Percentiles rank a stretch among this genome's conserved stretches.
These are phyloP conservation scores for Cyclargus thomasi DNA, from an alignment of 1,140 invertebrate species.

Conservation along the genomic window DNA sequence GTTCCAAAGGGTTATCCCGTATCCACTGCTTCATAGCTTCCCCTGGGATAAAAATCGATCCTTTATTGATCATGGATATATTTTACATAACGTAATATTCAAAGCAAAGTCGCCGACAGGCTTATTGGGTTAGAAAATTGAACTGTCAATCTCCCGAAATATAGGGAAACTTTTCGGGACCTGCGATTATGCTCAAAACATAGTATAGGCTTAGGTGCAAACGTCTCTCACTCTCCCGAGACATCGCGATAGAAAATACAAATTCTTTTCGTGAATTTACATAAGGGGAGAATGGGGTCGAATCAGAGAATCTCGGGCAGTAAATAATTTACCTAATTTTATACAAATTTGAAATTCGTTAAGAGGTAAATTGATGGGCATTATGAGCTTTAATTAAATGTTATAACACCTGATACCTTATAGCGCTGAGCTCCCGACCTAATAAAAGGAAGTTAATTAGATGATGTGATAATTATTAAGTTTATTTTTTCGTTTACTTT, in stretches of 20 bases:
- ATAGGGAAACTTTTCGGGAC: background rate
- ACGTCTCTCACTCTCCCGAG: background rate
- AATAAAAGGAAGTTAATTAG: background rate
- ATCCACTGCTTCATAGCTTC: too few species aligned
- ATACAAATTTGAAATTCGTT: background rate
- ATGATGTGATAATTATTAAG: background rate
- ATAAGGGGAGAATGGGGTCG: background rate
- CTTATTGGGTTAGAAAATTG: slow-evolving; percentile 13
- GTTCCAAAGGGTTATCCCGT: too few species aligned
- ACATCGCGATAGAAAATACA: background rate
- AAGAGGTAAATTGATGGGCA: background rate
- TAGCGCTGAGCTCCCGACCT: background rate
- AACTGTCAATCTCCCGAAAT: background rate
- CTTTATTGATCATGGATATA: background rate
- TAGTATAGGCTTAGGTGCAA: background rate
- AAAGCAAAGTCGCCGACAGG: too few species aligned
- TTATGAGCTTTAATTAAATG: background rate
- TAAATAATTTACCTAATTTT: background rate
- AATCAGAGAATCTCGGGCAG: background rate
- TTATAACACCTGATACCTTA: background rate
- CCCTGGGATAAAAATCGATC: background rate
- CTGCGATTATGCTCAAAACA: background rate
- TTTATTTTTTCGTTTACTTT: too few species aligned
- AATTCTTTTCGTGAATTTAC: background rate
- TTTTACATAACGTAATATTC: background rate